These are phyloP conservation scores for Onthophagus sagittarius DNA, from an alignment of 2,888 invertebrate species.

Conservation along the genomic window DNA sequence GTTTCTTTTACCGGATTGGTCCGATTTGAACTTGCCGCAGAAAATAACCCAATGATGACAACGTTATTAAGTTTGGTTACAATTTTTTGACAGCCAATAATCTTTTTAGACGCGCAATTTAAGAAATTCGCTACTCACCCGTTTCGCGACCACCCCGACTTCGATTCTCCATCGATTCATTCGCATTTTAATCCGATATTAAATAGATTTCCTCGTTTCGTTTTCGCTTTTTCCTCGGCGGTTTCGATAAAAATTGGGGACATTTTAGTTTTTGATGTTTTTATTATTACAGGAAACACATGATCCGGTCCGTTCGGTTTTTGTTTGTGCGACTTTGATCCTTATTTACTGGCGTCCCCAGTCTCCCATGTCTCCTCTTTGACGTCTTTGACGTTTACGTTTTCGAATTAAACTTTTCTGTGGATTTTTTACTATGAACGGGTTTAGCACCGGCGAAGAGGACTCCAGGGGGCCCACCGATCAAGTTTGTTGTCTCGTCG, in stretches of 20 bases:
- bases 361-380: background rate
- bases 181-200: background rate
- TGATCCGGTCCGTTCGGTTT: slow-evolving; percentile 27
- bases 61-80: slow-evolving; percentile 51
- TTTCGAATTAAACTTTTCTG: background rate
- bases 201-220: background rate
- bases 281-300: slow-evolving; percentile 32
- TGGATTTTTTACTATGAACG: slow-evolving; percentile 61
- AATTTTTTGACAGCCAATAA: slow-evolving; percentile 52
- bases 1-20: slow-evolving; percentile 50
- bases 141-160: background rate
- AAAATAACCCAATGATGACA: slow-evolving; percentile 53
- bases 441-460: slow-evolving; percentile 88
- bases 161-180: background rate
- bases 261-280: slow-evolving; percentile 24
- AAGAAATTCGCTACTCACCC: slow-evolving; percentile 9
- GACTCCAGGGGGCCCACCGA: slow-evolving; percentile 84
- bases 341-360: slow-evolving; percentile 24
- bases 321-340: slow-evolving; percentile 28
- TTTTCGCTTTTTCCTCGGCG: too few relatives aligned
- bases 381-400: background rate
- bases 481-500: slow-evolving; percentile 89
- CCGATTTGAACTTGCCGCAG: slow-evolving; percentile 58
- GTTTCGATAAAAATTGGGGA: slow-evolving; percentile 21
- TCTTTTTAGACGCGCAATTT: slow-evolving; percentile 45